Evolutionary conservation across 2,113 vertebrate genomes (phyloP), one percentile per base, ranked within the genome.

Genomic region (Indicator maculatus): DNA sequence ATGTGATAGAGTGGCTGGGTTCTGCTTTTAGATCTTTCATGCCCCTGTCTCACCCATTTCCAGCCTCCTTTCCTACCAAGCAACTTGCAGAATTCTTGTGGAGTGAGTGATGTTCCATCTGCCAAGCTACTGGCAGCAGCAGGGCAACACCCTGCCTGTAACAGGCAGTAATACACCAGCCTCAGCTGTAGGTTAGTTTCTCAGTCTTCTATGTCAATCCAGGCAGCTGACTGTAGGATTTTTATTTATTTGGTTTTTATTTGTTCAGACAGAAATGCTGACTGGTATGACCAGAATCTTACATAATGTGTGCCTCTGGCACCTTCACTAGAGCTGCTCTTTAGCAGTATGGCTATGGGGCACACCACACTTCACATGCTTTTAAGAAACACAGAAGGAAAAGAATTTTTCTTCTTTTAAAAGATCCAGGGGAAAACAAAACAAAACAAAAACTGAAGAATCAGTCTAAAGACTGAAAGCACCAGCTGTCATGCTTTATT

Each of bases 11-110:
- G 52, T 44, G 81, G 5, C 59, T 81, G 65, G 28, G 11, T 77
- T 91, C 70, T 65, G 20, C 11, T 91, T 86, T 67, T 73, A 4
- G 2, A 26, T 55, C 33, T 61, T 67, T 39, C 1, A 1, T 72
- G 38, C 4, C 16, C 33, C 24, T 2, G 50, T 12, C 10, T 13
- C 4, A 0, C 50, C 75, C 0, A 0, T 6, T 81, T n/a, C 2
- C 16, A 78, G 18, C 21, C 28, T 53, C 15, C 55, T 80, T 83
- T 79, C 50, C n/a, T 16, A 23, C 39, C 12, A 60, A 24, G 16
- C 21, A 41, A 1, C 13, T 60, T 8, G 9, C 24, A 61, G 69
- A 73, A 30, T 52, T 61, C 72, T 52, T 64, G 8, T 19, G 0
- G 36, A 66, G 10, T 7, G 9, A 65, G 9, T 28, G 12, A 9